Evolutionary conservation across 2,797 vertebrate species (phyloP), one percentile per base, ranked within the genome.

Genomic region (Pseudochromis fuscus): DNA sequence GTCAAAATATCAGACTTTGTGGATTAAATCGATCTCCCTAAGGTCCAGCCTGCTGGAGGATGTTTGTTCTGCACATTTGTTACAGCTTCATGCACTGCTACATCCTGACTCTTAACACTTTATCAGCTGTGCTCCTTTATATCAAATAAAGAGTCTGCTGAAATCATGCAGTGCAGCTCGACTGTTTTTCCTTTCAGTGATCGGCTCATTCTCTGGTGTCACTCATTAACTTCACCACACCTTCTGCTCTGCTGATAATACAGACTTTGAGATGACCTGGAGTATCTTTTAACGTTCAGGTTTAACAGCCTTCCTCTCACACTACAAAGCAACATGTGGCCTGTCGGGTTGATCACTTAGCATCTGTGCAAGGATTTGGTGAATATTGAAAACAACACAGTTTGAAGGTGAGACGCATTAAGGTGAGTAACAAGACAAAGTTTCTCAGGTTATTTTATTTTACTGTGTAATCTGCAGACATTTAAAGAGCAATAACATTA

Each of bases 71-170:
- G 66, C 49, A 57, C 67, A 61, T 75, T 61, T 81, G 53, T 72
- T 60, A 72, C 67, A 37, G 42, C 82, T 79, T 68, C 30, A 46
- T 62, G 46, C 81, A 73, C 75, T 69, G 67, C 77, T 80, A 7
- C 88, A 77, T 61, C 69, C 74, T 28, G 59, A 81, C 75, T 69
- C 75, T 60, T 67, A 79, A 87, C 77, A 82, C 75, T 65, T 85
- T 63, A 81, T 72, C 87, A 79, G 85, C 81, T 79, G 72, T 65
- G 45, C 75, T 86, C 27, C 83, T 85, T 85, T 85, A 53, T 81
- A 60, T 75, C 18, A 50, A 91, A 90, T 90, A 91, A 89, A 88
- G 83, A 81, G 83, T 81, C 61, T 75, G 81, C 88, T 90, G 84
- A 74, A 83, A 64, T 53, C 46, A 56, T 27, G 1, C 5, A 4